Evolutionary conservation across 2,888 invertebrate species (phyloP).

Genomic region (Myopa testacea): DNA sequence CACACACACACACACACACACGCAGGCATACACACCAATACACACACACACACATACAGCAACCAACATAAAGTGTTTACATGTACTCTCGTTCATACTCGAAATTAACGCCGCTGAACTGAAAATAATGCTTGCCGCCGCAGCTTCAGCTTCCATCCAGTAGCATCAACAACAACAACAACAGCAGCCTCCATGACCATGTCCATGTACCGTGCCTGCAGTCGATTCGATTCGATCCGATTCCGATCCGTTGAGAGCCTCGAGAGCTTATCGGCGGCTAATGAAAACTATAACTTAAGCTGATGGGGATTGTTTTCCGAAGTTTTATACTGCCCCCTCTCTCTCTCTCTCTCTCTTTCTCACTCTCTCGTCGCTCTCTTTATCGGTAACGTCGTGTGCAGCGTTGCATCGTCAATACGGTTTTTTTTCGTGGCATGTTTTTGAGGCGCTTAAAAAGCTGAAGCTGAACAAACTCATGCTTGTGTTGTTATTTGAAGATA

Average conservation of each 20-base stretch:
- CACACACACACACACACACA: constrained; percentile 15
- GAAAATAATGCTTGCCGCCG: background rate
- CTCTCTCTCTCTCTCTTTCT: background rate
- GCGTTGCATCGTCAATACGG: constrained; percentile 13
- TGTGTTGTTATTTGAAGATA: background rate
- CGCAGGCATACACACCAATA: constrained; percentile 1
- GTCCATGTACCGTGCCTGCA: background rate
- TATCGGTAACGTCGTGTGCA: background rate
- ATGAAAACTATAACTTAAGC: constrained; percentile 40
- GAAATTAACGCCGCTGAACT: constrained; percentile 18
- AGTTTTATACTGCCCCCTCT: background rate
- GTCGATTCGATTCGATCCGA: background rate
- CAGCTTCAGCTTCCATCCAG: background rate
- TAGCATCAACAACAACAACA: background rate
- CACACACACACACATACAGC: background rate
- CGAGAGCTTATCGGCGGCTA: constrained; percentile 31
- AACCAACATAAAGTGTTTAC: background rate
- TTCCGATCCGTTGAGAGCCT: background rate
- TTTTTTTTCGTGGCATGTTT: background rate
- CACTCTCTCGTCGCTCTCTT: background rate
- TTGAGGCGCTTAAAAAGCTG: background rate
- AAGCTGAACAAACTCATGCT: background rate
- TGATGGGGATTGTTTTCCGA: constrained; percentile 25
- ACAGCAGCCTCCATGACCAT: background rate
- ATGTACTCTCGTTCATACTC: background rate